Evolutionary conservation across 2,888 invertebrate species (phyloP).

Genomic region (Drosophila pullipes): DNA sequence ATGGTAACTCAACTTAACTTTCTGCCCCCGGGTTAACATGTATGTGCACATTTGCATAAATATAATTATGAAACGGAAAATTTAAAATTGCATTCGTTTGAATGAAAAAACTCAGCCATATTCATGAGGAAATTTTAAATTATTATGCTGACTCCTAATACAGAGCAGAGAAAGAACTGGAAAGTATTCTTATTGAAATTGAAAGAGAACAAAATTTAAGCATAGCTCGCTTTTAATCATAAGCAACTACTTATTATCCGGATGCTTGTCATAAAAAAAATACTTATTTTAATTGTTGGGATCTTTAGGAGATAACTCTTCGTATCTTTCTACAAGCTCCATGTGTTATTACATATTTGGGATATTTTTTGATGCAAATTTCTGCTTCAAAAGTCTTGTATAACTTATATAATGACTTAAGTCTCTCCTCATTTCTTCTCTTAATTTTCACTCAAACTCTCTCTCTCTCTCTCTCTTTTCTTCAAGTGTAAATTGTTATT

Average conservation of each 20-base stretch:
- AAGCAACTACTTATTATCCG: no score
- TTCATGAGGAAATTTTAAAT: constrained; percentile 64
- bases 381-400: not conserved
- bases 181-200: not conserved
- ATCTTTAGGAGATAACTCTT: not conserved
- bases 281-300: not conserved
- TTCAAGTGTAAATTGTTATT: not conserved
- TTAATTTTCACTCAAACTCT: not conserved
- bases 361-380: not conserved
- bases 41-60: constrained; percentile 76
- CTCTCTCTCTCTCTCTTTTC: not conserved
- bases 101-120: constrained; percentile 42
- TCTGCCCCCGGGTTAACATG: constrained; percentile 15
- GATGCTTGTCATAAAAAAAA: not conserved
- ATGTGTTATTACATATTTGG: not conserved
- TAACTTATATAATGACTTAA: not conserved
- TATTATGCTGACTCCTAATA: constrained; percentile 52
- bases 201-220: not conserved
- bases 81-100: constrained; percentile 68
- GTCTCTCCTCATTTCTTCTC: not conserved
- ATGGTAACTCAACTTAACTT: constrained; percentile 41
- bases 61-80: constrained; percentile 78
- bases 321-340: not conserved
- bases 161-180: constrained; percentile 40
- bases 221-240: not conserved